Percentiles rank a stretch among this genome's conserved stretches.
These are phyloP conservation scores for Thripadectes ignobilis DNA, from an alignment of 2,797 vertebrate genomes.

Conservation along the genomic window DNA sequence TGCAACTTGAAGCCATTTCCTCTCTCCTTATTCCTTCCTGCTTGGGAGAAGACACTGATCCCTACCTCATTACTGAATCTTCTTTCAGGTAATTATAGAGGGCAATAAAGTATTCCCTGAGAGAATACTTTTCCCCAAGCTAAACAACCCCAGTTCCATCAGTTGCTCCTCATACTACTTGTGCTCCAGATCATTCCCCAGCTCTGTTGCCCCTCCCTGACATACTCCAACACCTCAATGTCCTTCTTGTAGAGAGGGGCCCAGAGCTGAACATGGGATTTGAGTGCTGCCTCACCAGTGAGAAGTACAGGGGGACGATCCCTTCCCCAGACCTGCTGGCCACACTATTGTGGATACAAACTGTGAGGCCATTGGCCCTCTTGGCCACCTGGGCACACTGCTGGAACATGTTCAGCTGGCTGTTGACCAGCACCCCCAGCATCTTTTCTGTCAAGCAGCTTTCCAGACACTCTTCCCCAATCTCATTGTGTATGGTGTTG, in stretches of 20 bases:
- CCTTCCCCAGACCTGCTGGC: no score
- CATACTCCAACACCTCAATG: accelerated
- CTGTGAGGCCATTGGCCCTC: background rate
- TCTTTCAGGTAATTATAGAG: background rate
- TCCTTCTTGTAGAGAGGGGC: no score
- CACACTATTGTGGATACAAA: background rate
- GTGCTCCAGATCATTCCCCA: background rate
- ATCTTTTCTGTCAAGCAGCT: background rate
- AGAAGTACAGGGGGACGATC: accelerated
- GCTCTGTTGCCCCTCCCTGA: background rate
- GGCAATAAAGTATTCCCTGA: background rate
- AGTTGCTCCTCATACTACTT: background rate
- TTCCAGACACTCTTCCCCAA: background rate
- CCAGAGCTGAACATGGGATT: background rate
- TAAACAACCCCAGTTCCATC: background rate
- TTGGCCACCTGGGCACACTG: background rate
- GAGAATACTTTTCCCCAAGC: background rate
- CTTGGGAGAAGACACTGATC: background rate
- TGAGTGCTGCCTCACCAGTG: accelerated
- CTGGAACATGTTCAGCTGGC: background rate
- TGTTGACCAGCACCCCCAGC: background rate
- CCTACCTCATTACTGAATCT: background rate
- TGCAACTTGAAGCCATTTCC: background rate
- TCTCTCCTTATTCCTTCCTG: background rate
- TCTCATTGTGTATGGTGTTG: background rate